These are phyloP conservation scores for Hemaris fuciformis DNA, from an alignment of 2,888 invertebrate species.

Conservation along the genomic window DNA sequence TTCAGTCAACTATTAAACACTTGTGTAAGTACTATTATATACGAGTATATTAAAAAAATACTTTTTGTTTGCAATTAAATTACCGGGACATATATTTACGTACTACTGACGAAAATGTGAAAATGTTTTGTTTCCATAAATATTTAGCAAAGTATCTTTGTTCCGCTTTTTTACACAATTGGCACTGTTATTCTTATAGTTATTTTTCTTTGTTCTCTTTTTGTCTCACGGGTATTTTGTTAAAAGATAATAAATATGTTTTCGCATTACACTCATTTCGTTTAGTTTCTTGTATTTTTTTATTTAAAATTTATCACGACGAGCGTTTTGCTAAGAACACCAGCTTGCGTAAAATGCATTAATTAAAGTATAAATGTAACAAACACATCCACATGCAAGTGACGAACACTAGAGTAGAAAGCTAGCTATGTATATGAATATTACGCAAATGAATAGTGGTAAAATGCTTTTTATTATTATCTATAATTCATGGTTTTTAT, in stretches of 20 bases:
- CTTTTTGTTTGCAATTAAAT: constrained; percentile 19
- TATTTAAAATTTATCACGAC: constrained; percentile 21
- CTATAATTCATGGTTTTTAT: constrained; percentile 12
- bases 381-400: neutral
- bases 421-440: constrained; percentile 59
- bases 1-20: constrained; percentile 62
- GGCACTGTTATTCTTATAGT: constrained; percentile 77
- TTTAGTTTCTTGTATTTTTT: constrained; percentile 47
- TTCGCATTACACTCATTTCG: constrained; percentile 61
- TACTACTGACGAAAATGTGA: constrained; percentile 14
- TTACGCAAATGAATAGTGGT: constrained; percentile 45
- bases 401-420: constrained; percentile 18
- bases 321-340: constrained; percentile 22
- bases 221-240: constrained; percentile 65
- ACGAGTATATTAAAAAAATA: constrained; percentile 19
- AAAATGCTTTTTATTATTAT: constrained; percentile 43
- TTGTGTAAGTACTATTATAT: constrained; percentile 45
- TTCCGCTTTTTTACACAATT: constrained; percentile 54
- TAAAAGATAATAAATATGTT: constrained; percentile 68
- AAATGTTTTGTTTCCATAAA: constrained; percentile 28
- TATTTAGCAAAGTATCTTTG: constrained; percentile 32
- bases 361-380: constrained; percentile 9
- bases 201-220: constrained; percentile 65
- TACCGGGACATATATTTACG: constrained; percentile 1
- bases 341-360: constrained; percentile 36